A percentile compares a stretch with the other conserved stretches of the same genome.
These are phyloP conservation scores for Siderastrea radians DNA, from an alignment of 92 coral and sea anemone species.

Conservation along the genomic window DNA sequence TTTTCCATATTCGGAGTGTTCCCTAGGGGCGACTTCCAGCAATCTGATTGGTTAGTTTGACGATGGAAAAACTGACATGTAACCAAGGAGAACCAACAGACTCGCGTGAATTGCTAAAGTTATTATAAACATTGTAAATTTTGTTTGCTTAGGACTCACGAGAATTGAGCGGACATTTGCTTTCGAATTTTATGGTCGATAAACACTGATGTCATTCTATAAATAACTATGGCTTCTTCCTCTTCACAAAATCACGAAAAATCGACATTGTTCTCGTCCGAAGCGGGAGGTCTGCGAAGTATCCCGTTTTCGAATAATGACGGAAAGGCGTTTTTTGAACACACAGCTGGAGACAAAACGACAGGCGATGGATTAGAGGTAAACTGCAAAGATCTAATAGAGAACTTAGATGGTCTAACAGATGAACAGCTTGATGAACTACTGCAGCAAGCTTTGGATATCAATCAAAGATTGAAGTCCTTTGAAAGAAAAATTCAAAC, in stretches of 20 bases:
- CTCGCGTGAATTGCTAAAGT: not conserved
- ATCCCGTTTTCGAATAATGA: slow-evolving; percentile 21
- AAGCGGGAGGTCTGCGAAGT: not conserved
- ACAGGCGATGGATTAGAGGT: not conserved
- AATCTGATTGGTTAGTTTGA: slow-evolving; percentile 22
- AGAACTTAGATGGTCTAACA: slow-evolving; percentile 73
- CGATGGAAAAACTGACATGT: not conserved
- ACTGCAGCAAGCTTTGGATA: slow-evolving; percentile 73
- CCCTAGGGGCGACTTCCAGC: not conserved
- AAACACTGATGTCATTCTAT: not conserved
- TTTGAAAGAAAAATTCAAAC: not conserved
- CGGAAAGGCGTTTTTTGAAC: not conserved
- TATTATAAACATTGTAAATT: slow-evolving; percentile 29
- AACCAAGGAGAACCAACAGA: slow-evolving; percentile 26
- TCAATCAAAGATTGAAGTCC: slow-evolving; percentile 75
- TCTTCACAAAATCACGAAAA: not conserved
- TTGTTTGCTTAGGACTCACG: slow-evolving; percentile 5
- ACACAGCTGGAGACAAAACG: not conserved
- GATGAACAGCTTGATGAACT: slow-evolving; percentile 90
- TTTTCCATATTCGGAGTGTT: not conserved
- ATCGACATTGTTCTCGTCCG: slow-evolving; percentile 12
- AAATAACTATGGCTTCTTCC: slow-evolving; percentile 16
- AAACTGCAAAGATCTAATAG: slow-evolving; percentile 36
- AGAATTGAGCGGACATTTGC: slow-evolving; percentile 31
- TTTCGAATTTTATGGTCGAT: not conserved